Base-by-base conservation (phyloP, 2,113 vertebrate species). In the Myiopsitta monachus region DNA sequence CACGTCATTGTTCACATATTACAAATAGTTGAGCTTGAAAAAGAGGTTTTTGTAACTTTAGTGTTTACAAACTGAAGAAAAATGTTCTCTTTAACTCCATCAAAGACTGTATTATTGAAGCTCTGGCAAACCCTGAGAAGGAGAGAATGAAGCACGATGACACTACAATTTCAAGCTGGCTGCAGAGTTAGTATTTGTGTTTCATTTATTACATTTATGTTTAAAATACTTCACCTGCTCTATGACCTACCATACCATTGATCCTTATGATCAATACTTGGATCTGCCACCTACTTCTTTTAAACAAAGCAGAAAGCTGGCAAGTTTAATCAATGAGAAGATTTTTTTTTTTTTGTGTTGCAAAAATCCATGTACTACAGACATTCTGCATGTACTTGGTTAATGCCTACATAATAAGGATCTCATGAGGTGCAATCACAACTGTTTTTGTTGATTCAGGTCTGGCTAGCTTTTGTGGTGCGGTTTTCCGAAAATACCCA, bases 141-240 rank as follows among this genome's bases (percentile, higher is more conserved):
- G 99, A 99, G 97, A 99, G 99, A 97, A 99, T 99, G 99, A 99
- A 99, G 89, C 99, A 99, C 31, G 99, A 99, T 28, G 99, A 99
- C 96, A 99, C 99, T 27, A 99, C 99, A 19, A 99, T 99, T 92
- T 99, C 99, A 9, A 99, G 99, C 23, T 99, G 99, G 99, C 98
- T 99, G 91, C 99, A 99, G 94, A 99, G 99, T 99, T 96, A 98
- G 99, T 98, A 82, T 79, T 97, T 84, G 93, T 87, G 33, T 75
- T 85, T 81, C 67, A 41, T 94, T 83, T 74, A 47, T 92, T 72
- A 47, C 23, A 15, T 14, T 68, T 51, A 16, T 30, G 10, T 83
- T 95, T 72, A 27, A 86, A 85, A 72, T 73, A 43, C 6, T 39
- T 81, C 18, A 69, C 49, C 36, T 24, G 30, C n/a, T 4, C 27